These are phyloP conservation scores for Platycheirus rosarum DNA, from an alignment of 2,888 invertebrate species.

Conservation along the genomic window DNA sequence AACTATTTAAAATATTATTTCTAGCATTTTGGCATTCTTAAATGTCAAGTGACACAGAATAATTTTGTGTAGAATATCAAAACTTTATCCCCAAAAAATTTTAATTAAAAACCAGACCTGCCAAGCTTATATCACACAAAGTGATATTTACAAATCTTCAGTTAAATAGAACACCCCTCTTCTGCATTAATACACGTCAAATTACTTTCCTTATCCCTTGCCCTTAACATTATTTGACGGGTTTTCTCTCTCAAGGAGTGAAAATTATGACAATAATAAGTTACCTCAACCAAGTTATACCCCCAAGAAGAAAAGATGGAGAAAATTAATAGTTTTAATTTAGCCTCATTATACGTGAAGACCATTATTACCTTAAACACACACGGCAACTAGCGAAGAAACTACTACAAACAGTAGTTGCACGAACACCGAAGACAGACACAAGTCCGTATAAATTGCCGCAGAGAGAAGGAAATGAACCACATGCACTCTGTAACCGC, in stretches of 20 bases:
- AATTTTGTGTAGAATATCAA: conserved; percentile 16
- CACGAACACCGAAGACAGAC: conserved; percentile 46
- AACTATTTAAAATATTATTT: no score
- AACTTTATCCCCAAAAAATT: conserved; percentile 51
- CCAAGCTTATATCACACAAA: conserved; percentile 60
- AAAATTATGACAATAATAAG: conserved; percentile 67
- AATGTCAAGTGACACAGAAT: conserved; percentile 16
- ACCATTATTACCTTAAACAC: conserved; percentile 62
- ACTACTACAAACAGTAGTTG: conserved; percentile 20
- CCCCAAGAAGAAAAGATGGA: conserved; percentile 9
- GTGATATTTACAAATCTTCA: conserved; percentile 62
- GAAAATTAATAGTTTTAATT: conserved; percentile 71
- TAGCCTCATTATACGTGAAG: conserved; percentile 64
- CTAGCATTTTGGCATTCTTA: no score
- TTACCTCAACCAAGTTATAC: conserved; percentile 40
- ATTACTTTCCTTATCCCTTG: conserved; percentile 33
- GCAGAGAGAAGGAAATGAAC: conserved; percentile 25
- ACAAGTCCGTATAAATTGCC: conserved; percentile 41
- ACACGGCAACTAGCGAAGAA: conserved; percentile 30
- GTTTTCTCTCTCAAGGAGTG: conserved; percentile 9
- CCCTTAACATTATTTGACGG: conserved; percentile 5
- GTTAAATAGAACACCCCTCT: conserved; percentile 44
- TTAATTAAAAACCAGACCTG: conserved; percentile 60
- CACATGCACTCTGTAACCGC: conserved; percentile 34
- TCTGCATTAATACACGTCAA: conserved; percentile 49